phyloP scores from a whole-genome alignment of 2,113 vertebrate species.

The Herpailurus yagouaroundi region DNA sequence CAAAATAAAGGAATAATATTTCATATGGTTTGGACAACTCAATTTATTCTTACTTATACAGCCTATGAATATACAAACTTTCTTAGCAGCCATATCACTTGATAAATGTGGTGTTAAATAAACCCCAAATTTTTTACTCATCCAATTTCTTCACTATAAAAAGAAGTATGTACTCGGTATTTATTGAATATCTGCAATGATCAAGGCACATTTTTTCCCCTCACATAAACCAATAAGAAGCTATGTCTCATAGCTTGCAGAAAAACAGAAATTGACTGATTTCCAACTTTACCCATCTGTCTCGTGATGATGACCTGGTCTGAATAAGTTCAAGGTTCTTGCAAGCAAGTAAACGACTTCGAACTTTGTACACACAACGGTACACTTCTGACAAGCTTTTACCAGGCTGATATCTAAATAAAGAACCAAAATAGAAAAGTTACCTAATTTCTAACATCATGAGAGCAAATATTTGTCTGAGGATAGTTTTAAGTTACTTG shows the following conservation, averaged over 20 bases:
- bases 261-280: slow-evolving; percentile 62
- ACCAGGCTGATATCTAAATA: slow-evolving; percentile 94
- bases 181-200: slow-evolving; percentile 25
- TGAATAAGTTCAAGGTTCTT: slow-evolving; percentile 98
- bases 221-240: slow-evolving; percentile 4
- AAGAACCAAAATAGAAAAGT: slow-evolving; percentile 54
- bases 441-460: slow-evolving; percentile 61
- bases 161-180: slow-evolving; percentile 3
- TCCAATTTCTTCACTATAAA: slow-evolving; percentile 21
- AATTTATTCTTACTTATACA: background rate
- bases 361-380: slow-evolving; percentile 96
- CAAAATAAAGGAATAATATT: slow-evolving; percentile 3
- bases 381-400: slow-evolving; percentile 96
- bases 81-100: background rate
- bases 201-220: background rate
- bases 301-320: slow-evolving; percentile 93
- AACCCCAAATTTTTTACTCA: background rate
- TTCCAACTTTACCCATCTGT: slow-evolving; percentile 93
- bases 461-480: slow-evolving; percentile 70
- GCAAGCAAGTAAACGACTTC: slow-evolving; percentile 96
- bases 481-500: slow-evolving; percentile 81
- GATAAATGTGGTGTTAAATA: slow-evolving; percentile 19
- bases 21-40: background rate
- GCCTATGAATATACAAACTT: background rate
- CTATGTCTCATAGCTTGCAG: background rate